Conservation (phyloP, 2,113 vertebrate genomes). For the Macroglossus sobrinus region DNA sequence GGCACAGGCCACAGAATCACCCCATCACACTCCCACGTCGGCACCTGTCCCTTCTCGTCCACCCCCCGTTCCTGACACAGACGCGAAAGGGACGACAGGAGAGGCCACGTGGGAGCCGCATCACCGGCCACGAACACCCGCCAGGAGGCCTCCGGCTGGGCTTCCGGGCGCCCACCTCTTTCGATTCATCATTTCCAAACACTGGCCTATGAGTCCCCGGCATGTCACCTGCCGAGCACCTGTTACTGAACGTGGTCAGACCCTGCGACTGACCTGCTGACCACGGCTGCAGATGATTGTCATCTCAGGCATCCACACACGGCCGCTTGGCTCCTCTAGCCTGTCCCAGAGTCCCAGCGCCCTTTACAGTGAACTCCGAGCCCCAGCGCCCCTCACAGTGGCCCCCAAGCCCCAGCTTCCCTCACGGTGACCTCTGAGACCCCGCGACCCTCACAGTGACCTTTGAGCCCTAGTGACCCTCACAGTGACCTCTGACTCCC, state of each 20-base stretch:
- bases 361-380: too few relatives aligned
- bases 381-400: too few relatives aligned
- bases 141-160: fast-evolving
- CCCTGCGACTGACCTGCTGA: fast-evolving
- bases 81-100: neutral
- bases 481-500: too few relatives aligned
- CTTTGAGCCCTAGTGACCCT: too few relatives aligned
- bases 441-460: fast-evolving
- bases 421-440: too few relatives aligned
- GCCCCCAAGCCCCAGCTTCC: too few relatives aligned
- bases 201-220: fast-evolving
- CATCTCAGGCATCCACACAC: fast-evolving
- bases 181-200: fast-evolving
- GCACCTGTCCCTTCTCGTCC: neutral
- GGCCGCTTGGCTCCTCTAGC: fast-evolving
- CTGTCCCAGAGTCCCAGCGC: neutral
- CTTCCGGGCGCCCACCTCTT: fast-evolving
- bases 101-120: fast-evolving
- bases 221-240: fast-evolving
- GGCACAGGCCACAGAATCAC: fast-evolving
- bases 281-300: fast-evolving
- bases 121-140: fast-evolving
- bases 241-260: fast-evolving
- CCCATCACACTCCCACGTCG: fast-evolving
- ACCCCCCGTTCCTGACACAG: neutral